Conservation (phyloP, 1,140 invertebrate genomes). For the Zaprionus inermis region DNA sequence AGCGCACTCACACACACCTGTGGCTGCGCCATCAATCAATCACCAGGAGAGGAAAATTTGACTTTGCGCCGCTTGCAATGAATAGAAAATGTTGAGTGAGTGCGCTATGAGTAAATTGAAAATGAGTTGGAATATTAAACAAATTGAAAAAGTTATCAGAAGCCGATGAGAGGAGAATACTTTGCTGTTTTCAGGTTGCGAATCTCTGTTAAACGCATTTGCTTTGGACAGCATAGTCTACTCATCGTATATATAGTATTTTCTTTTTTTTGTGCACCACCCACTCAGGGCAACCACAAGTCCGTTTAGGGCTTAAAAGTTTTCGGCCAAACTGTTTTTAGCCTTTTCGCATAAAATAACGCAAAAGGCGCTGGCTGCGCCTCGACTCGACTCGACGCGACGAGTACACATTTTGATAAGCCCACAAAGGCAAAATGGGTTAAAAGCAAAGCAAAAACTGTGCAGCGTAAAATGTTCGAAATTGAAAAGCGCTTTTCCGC, state of each 20-base stretch:
- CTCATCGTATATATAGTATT: not conserved
- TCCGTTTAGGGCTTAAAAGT: constrained; percentile 51
- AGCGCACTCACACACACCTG: constrained; percentile 35
- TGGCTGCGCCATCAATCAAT: constrained; percentile 47
- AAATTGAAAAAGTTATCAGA: constrained; percentile 48
- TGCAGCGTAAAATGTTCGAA: constrained; percentile 58
- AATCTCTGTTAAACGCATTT: constrained; percentile 11
- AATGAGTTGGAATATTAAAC: constrained; percentile 43
- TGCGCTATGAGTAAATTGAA: constrained; percentile 6
- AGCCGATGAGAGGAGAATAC: no score
- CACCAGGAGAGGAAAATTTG: constrained; percentile 27
- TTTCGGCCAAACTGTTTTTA: constrained; percentile 44
- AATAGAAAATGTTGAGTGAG: constrained; percentile 20
- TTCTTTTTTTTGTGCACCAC: constrained; percentile 6
- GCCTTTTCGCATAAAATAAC: constrained; percentile 66
- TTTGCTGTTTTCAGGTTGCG: not conserved
- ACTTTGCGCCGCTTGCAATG: constrained; percentile 31
- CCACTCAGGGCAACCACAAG: constrained; percentile 44
- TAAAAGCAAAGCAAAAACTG: constrained; percentile 61
- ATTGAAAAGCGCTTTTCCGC: constrained; percentile 61
- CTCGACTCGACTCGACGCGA: constrained; percentile 49
- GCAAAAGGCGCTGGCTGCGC: constrained; percentile 25
- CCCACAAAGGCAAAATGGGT: constrained; percentile 60
- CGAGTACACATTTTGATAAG: constrained; percentile 63
- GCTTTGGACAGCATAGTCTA: not conserved